These are phyloP conservation scores for Pomacea maculata DNA, from an alignment of 1,140 invertebrate species.

Conservation along the genomic window DNA sequence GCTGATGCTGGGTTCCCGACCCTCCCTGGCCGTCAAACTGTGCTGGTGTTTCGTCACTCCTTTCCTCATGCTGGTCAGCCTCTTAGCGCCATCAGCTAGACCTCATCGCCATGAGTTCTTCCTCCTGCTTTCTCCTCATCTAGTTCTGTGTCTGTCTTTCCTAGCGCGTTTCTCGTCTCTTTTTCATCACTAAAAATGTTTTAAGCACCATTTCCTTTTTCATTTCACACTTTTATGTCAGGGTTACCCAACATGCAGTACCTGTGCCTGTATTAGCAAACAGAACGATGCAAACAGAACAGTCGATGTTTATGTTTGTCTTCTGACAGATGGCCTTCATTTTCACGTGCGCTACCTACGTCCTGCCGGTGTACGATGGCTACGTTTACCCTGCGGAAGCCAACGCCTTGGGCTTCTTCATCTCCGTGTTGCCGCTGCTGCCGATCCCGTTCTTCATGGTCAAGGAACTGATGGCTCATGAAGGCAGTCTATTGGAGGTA, in stretches of 20 bases:
- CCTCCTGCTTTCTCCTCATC: neutral
- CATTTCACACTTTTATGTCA: too few relatives aligned
- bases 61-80: slow-evolving; percentile 73
- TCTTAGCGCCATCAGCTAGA: neutral
- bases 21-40: slow-evolving; percentile 71
- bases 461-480: slow-evolving; percentile 27
- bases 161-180: too few relatives aligned
- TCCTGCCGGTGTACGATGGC: slow-evolving; percentile 58
- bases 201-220: too few relatives aligned
- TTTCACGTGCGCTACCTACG: slow-evolving; percentile 75
- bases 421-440: slow-evolving; percentile 44
- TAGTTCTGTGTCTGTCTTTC: neutral
- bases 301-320: neutral
- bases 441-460: slow-evolving; percentile 44
- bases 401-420: slow-evolving; percentile 45
- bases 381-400: slow-evolving; percentile 54
- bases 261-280: neutral
- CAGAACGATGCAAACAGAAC: neutral
- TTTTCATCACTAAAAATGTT: too few relatives aligned
- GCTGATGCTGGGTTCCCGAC: slow-evolving; percentile 51
- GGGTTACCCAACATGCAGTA: neutral
- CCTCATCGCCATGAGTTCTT: neutral
- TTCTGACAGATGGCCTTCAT: slow-evolving; percentile 76
- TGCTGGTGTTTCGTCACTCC: slow-evolving; percentile 84
- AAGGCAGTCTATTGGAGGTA: slow-evolving; percentile 43